phyloP scores from a whole-genome alignment of 1,140 invertebrate genomes.

The Halesus radiatus region DNA sequence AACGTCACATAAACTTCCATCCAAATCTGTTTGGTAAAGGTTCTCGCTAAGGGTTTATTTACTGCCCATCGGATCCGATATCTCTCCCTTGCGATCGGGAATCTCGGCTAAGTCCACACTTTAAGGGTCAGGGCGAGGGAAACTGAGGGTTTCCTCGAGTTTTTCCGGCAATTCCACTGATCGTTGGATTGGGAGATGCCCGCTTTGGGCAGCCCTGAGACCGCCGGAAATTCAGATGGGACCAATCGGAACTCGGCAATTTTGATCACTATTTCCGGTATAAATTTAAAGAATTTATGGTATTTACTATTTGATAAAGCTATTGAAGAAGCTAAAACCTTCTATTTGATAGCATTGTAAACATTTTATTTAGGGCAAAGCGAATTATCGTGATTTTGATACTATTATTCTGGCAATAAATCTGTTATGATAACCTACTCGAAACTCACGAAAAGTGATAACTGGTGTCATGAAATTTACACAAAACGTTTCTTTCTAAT shows the following conservation, averaged over 20 bases:
- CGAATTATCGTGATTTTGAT: too few relatives aligned
- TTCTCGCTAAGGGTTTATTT: constrained; percentile 49
- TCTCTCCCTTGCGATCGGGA: constrained; percentile 56
- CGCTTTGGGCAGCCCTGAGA: background rate
- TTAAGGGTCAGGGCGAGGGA: background rate
- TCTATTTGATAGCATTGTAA: too few relatives aligned
- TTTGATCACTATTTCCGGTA: background rate
- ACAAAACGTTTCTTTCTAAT: too few relatives aligned
- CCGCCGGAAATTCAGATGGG: background rate
- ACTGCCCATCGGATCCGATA: constrained; percentile 48
- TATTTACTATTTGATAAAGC: too few relatives aligned
- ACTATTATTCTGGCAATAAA: too few relatives aligned
- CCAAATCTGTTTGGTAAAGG: constrained; percentile 34
- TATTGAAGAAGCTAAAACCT: too few relatives aligned
- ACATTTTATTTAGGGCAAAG: too few relatives aligned
- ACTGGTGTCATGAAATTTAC: too few relatives aligned
- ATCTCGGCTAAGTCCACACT: constrained; percentile 46
- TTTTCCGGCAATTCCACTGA: background rate
- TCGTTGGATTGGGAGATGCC: background rate
- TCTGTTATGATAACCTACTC: too few relatives aligned
- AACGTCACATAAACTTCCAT: constrained; percentile 37
- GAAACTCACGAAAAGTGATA: too few relatives aligned
- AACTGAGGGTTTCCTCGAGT: background rate
- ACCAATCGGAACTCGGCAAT: background rate
- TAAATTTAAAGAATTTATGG: background rate